Evolutionary conservation across 1,140 invertebrate species (phyloP), one percentile per base, ranked within the genome.

Genomic region (Palaemon carinicauda): DNA sequence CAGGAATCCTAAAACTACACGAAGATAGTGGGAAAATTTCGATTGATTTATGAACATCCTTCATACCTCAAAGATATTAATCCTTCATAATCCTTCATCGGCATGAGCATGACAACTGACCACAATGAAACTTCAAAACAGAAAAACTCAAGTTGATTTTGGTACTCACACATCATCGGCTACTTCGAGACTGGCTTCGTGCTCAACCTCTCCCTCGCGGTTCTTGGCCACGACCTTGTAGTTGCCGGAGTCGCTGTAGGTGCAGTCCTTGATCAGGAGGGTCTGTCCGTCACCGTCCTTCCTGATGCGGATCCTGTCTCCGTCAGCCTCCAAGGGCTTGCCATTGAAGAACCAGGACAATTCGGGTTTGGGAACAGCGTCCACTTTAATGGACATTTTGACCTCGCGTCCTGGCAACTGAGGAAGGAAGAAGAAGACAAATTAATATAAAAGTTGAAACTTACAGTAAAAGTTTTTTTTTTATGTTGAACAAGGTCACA

Each of bases 361-460:
- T 10, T 97, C 96, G 0, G 98, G 98, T 80, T 94, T 92, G 0
- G 98, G 98, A 53, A 98, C 93, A 14, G 97, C 98, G 33, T 93
- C 94, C 4, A 98, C 94, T 9, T 96, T 94, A 4, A 95, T 96
- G 0, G 95, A 92, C 90, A 97, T 96, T 90, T 97, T 96, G 27
- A 95, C 96, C 91, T 97, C 96, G 89, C 93, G 93, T 19, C 93
- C 93, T 14, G 95, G 94, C 15, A 96, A 90, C 93, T 95, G 90
- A 60, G 91, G 91, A 69, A 60, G 15, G 21, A 65, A 10, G n/a
- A 77, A 79, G 31, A 3, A 27, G 27, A 7, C 33, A 15, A 52
- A 27, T 15, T 12, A 80, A 33, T n/a, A n/a, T n/a, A n/a, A n/a
- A n/a, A n/a, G n/a, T n/a, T n/a, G n/a, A n/a, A n/a, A n/a, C n/a